Base-by-base conservation (phyloP, 2,113 vertebrate genomes). In the Myiozetetes cayanensis region DNA sequence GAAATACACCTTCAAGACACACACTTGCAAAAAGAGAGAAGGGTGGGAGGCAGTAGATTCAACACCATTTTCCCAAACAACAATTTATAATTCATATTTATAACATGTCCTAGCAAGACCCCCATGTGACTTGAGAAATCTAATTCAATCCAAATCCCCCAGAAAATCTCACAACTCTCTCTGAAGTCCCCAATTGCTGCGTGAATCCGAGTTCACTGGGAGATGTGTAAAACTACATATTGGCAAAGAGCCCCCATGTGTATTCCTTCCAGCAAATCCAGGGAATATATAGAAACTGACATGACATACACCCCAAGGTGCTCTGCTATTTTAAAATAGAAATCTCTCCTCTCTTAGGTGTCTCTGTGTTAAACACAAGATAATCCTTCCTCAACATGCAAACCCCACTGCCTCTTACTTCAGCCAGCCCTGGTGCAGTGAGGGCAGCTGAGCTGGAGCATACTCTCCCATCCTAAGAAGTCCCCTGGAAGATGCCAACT, bases 211-310 rank as follows among this genome's bases (percentile, higher is more conserved):
- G 87, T 77, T 97, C 66, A 78, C 71, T 31, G 81, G 75, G 89
- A 96, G 89, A 88, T 3, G 63, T 86, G 89, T 71, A 70, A 94
- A 85, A 84, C 81, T 30, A 61, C 91, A 23, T 23, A 61, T n/a
- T 83, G 96, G 92, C 74, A 94, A 88, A 93, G 75, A 92, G 82
- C 62, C 96, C 81, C 87, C 81, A 31, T 17, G 33, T 66, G 76
- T 53, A 53, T 13, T 88, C 72, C 73, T 89, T 88, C 89, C 93
- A 96, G 90, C 71, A 94, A 86, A 92, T n/a, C 79, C 87, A 73
- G 46, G 84, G 73, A 96, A 94, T 75, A 93, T 33, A 87, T 3
- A 78, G 87, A 71, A 84, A 79, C 70, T 50, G 50, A 52, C 89
- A 74, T 17, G 14, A 85, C 87, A 65, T 1, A 20, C 1, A 3